Evolutionary conservation across 2,888 invertebrate species (phyloP).

Genomic region (Sialis lutaria): DNA sequence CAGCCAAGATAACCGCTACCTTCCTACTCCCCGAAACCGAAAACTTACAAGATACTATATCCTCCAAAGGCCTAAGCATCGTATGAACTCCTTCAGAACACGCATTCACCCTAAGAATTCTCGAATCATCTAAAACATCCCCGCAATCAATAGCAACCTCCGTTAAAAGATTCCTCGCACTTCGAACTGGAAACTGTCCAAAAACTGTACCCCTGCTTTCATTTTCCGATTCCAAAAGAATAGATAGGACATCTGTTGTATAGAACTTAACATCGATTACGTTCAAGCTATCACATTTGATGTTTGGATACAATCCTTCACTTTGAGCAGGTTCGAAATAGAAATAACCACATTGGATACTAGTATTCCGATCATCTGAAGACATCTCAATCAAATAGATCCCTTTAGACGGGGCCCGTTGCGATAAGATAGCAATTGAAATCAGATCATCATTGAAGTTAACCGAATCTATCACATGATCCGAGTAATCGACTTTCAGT

Average conservation of each 20-base stretch:
- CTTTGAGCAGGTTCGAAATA: constrained; percentile 26
- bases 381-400: constrained; percentile 33
- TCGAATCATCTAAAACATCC: constrained; percentile 20
- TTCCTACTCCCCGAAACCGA: constrained; percentile 73
- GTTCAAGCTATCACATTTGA: constrained; percentile 15
- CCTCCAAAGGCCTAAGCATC: constrained; percentile 42
- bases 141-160: constrained; percentile 8
- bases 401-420: constrained; percentile 21
- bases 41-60: constrained; percentile 46
- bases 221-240: constrained; percentile 40
- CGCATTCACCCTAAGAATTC: constrained; percentile 28
- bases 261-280: constrained; percentile 63
- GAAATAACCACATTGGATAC: constrained; percentile 33
- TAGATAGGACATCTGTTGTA: constrained; percentile 49
- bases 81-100: constrained; percentile 33
- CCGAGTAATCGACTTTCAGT: constrained; percentile 20
- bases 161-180: constrained; percentile 19
- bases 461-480: constrained; percentile 14
- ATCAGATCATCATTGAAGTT: constrained; percentile 22
- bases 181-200: constrained; percentile 15
- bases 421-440: constrained; percentile 27
- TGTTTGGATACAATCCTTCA: constrained; percentile 22
- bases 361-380: constrained; percentile 25
- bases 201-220: constrained; percentile 17
- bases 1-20: constrained; percentile 71